These are phyloP conservation scores for Chloroceryle inda DNA, from an alignment of 2,797 vertebrate species.

Conservation along the genomic window DNA sequence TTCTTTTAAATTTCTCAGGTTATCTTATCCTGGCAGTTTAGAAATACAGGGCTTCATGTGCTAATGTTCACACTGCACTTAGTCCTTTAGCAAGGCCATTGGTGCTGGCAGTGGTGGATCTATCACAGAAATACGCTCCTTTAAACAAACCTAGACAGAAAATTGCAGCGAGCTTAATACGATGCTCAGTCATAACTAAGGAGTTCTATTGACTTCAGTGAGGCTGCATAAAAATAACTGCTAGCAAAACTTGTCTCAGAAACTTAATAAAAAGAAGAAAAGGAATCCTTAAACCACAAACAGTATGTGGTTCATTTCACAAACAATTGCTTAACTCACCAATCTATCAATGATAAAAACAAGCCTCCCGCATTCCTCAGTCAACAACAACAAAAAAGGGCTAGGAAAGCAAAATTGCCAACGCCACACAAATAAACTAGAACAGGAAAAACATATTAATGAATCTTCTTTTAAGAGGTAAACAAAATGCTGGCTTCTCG, in stretches of 20 bases:
- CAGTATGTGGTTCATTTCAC: not conserved
- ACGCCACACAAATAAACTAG: not conserved
- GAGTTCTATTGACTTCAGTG: not conserved
- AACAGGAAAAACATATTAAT: slow-evolving; percentile 54
- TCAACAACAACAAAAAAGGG: not conserved
- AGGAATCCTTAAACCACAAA: not conserved
- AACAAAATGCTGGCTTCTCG: slow-evolving; percentile 46
- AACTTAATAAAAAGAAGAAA: not conserved
- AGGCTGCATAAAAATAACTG: not conserved
- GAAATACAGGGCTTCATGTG: not conserved
- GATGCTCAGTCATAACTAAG: not conserved
- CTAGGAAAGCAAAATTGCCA: slow-evolving; percentile 39
- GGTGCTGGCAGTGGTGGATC: not conserved
- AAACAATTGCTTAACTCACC: slow-evolving; percentile 31
- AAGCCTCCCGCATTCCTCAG: not conserved
- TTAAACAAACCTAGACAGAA: not conserved
- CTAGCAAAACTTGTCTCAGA: not conserved
- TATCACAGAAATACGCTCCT: not conserved
- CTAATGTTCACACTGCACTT: not conserved
- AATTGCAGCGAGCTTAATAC: not conserved
- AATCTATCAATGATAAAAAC: slow-evolving; percentile 8
- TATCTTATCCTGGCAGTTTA: not conserved
- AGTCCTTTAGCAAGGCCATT: not conserved
- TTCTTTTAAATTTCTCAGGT: not conserved
- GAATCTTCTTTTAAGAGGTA: slow-evolving; percentile 32